Evolutionary conservation across 92 coral and sea anemone species (phyloP).

Genomic region (Umimayanthus chanpuru): DNA sequence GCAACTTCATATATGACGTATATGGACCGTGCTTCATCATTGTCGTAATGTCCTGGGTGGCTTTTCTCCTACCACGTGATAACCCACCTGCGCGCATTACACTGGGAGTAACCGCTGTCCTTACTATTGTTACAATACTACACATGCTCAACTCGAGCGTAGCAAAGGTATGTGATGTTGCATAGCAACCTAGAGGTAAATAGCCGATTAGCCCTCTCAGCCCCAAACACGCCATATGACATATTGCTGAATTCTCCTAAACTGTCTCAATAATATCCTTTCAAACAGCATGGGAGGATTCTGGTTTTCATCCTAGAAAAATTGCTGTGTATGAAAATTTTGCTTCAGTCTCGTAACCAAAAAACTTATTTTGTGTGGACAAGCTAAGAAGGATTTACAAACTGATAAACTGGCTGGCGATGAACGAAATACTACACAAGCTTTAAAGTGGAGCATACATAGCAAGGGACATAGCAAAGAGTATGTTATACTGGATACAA

Average conservation of each 20-base stretch:
- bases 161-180: constrained; percentile 42
- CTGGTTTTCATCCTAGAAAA: too few relatives aligned
- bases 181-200: not conserved
- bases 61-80: constrained; percentile 54
- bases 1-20: constrained; percentile 52
- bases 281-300: too few relatives aligned
- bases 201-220: too few relatives aligned
- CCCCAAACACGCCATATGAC: too few relatives aligned
- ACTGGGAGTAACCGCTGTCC: constrained; percentile 55
- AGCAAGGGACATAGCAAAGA: not conserved
- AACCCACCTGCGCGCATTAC: constrained; percentile 60
- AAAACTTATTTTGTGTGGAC: too few relatives aligned
- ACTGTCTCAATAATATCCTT: too few relatives aligned
- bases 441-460: constrained; percentile 50
- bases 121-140: constrained; percentile 53
- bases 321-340: too few relatives aligned
- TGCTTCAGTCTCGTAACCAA: too few relatives aligned
- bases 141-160: constrained; percentile 55
- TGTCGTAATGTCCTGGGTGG: constrained; percentile 56
- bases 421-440: constrained; percentile 29
- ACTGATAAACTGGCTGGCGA: too few relatives aligned
- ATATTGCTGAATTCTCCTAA: too few relatives aligned
- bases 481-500: too few relatives aligned
- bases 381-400: too few relatives aligned
- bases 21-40: constrained; percentile 58